Conservation (phyloP, 2,888 invertebrate genomes). For the Lasioglossum lativentre region DNA sequence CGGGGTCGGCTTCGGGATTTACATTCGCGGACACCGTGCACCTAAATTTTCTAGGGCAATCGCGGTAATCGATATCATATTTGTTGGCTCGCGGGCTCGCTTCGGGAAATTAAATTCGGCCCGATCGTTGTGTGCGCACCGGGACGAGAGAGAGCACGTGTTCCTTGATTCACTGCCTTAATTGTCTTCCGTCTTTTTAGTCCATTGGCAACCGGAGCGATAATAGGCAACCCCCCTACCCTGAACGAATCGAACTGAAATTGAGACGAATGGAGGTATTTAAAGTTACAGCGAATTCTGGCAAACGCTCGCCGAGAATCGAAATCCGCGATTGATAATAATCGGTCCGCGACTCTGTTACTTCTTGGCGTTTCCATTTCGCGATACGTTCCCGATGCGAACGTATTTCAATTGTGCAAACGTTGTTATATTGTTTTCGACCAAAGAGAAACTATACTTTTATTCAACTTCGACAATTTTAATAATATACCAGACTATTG, state of each 20-base stretch:
- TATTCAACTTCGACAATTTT: no score
- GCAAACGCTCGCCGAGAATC: neutral
- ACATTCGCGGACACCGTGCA: constrained; percentile 35
- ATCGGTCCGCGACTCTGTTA: neutral
- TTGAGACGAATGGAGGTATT: constrained; percentile 19
- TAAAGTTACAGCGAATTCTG: neutral
- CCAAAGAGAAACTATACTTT: no score
- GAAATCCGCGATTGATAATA: neutral
- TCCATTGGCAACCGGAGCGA: neutral
- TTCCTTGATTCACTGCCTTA: constrained; percentile 49
- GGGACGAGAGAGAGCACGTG: constrained; percentile 23
- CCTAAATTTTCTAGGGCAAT: constrained; percentile 53
- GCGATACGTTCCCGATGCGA: neutral
- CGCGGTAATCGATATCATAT: constrained; percentile 59
- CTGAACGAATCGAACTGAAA: neutral
- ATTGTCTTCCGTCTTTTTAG: constrained; percentile 25
- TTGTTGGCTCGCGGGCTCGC: constrained; percentile 57
- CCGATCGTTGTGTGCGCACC: neutral
- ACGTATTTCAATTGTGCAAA: no score
- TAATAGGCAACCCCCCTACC: neutral
- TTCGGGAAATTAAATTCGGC: constrained; percentile 61
- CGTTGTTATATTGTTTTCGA: neutral
- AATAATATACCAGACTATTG: no score
- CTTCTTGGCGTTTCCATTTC: neutral
- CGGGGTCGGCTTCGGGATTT: constrained; percentile 40